Conservation (phyloP, 1,140 invertebrate species). For the Rhyzopertha dominica region DNA sequence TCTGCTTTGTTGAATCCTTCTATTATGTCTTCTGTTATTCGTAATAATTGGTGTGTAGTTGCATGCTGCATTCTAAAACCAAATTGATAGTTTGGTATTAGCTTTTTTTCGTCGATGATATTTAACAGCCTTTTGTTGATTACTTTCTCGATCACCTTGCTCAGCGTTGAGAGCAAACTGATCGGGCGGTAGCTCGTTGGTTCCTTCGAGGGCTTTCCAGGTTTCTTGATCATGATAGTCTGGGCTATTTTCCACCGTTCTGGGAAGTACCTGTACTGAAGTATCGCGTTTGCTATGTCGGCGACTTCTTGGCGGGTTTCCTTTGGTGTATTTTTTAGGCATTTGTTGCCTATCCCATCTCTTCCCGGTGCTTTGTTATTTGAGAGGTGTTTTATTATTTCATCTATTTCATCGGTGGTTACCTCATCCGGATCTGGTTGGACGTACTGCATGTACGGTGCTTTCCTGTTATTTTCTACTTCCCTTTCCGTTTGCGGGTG, state of each 20-base stretch:
- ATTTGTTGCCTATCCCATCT: too few species aligned
- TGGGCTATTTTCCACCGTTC: conserved; percentile 14
- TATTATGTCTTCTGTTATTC: conserved; percentile 36
- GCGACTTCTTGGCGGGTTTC: too few species aligned
- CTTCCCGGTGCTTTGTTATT: too few species aligned
- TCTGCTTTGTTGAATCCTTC: conserved; percentile 19
- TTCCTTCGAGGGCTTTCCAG: conserved; percentile 10
- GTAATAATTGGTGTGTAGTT: conserved; percentile 38
- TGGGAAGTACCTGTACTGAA: too few species aligned
- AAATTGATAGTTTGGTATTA: conserved; percentile 37
- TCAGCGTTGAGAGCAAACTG: conserved; percentile 27
- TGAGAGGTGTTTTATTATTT: conserved; percentile 23
- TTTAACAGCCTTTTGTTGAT: conserved; percentile 10
- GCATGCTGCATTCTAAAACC: conserved; percentile 39
- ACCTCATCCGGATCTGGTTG: too few species aligned
- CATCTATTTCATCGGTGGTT: too few species aligned
- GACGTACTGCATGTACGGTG: too few species aligned
- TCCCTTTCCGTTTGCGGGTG: too few species aligned
- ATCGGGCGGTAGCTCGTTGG: conserved; percentile 36
- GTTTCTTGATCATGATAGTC: conserved; percentile 17
- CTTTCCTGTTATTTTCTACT: too few species aligned
- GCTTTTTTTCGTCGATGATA: conserved; percentile 22
- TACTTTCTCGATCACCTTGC: conserved; percentile 34
- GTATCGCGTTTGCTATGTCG: too few species aligned
- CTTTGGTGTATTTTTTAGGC: too few species aligned